Percentiles rank a stretch among this genome's conserved stretches.
These are phyloP conservation scores for Hyppa rectilinea DNA, from an alignment of 2,888 invertebrate genomes.

Conservation along the genomic window DNA sequence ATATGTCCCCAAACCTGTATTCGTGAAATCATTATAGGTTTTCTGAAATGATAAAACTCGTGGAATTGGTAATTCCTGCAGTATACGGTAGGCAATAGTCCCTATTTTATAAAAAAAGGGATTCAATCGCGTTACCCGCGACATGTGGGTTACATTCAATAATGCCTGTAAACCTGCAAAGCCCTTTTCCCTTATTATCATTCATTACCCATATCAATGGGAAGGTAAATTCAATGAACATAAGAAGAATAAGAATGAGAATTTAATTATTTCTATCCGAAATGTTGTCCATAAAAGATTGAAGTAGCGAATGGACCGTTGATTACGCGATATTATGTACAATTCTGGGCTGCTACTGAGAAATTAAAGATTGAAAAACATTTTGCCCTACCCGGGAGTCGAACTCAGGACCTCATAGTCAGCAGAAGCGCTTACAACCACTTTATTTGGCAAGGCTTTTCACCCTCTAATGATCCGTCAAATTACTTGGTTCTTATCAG, in stretches of 20 bases:
- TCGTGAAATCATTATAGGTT: not conserved
- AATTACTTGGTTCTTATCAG: not conserved
- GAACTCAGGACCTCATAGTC: too few species aligned
- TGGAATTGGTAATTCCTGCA: not conserved
- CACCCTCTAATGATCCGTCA: not conserved
- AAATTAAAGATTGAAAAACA: too few species aligned
- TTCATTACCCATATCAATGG: constrained; percentile 4
- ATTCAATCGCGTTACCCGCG: not conserved
- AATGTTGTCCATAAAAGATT: not conserved
- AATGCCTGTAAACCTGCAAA: constrained; percentile 3
- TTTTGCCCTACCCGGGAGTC: too few species aligned
- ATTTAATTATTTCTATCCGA: constrained; percentile 4
- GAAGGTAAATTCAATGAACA: constrained; percentile 2
- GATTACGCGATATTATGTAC: not conserved
- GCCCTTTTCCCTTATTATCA: constrained; percentile 11
- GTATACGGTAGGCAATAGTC: not conserved
- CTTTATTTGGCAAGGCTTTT: not conserved
- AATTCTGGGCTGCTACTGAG: too few species aligned
- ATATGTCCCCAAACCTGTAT: too few species aligned
- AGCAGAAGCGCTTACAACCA: too few species aligned
- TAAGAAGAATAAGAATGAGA: too few species aligned
- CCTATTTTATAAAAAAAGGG: not conserved
- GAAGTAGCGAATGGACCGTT: not conserved
- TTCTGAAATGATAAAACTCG: not conserved
- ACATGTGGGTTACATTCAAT: constrained; percentile 4